Evolutionary conservation across 2,113 vertebrate species (phyloP).

Genomic region (Centropus bengalensis): DNA sequence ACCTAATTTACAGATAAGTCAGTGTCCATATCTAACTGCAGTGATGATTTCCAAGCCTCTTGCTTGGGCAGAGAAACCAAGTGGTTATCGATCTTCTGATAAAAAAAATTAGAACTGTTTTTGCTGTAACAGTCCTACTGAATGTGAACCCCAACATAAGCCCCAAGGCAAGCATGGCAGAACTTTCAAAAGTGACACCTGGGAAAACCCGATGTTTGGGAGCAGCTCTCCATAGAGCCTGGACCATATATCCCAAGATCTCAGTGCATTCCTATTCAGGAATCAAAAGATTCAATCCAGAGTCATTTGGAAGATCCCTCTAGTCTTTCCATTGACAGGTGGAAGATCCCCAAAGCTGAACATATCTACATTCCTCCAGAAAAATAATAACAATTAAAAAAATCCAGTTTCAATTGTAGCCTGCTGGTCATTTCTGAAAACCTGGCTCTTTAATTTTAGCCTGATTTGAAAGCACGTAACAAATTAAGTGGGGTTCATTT

Average conservation of each 20-base stretch:
- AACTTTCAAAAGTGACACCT: neutral
- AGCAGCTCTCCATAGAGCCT: neutral
- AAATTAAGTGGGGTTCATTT: slow-evolving; percentile 43
- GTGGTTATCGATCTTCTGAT: accelerated
- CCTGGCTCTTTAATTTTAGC: neutral
- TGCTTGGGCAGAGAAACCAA: neutral
- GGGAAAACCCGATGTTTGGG: neutral
- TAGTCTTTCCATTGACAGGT: neutral
- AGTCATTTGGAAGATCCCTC: neutral
- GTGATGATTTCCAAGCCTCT: neutral
- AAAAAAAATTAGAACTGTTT: neutral
- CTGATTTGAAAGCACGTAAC: neutral
- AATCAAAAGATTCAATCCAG: neutral
- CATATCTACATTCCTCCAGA: neutral
- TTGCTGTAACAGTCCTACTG: neutral
- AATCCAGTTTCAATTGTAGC: neutral
- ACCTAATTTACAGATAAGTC: neutral
- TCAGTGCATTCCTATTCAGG: neutral
- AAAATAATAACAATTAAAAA: neutral
- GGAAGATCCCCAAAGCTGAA: neutral
- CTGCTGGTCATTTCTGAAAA: slow-evolving; percentile 14
- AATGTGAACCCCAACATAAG: neutral
- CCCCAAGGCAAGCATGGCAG: neutral
- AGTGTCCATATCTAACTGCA: neutral
- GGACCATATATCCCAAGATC: neutral